Evolutionary conservation across 1,140 invertebrate species (phyloP).

Genomic region (Hydropsyche tenuis): DNA sequence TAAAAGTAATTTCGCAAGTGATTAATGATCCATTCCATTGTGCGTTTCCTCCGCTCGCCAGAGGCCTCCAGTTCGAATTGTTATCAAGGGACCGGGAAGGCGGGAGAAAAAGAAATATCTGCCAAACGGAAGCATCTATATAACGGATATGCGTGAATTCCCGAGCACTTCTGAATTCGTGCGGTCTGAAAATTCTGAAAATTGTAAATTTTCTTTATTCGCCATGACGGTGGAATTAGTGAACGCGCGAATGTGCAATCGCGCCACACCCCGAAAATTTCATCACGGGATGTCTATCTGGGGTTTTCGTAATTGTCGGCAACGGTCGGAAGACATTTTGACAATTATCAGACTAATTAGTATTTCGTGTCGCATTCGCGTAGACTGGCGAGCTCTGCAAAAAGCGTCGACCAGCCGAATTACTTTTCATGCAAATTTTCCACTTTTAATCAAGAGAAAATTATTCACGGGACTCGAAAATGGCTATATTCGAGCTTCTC

Average conservation of each 20-base stretch:
- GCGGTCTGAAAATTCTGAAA: too few species aligned
- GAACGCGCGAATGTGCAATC: not conserved
- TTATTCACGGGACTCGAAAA: too few species aligned
- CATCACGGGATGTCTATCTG: not conserved
- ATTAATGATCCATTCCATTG: slow-evolving; percentile 22
- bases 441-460: not conserved
- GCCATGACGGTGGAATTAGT: too few species aligned
- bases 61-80: slow-evolving; percentile 4
- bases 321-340: not conserved
- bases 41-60: slow-evolving; percentile 1
- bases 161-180: too few species aligned
- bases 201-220: too few species aligned
- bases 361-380: slow-evolving; percentile 10
- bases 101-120: too few species aligned
- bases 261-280: not conserved
- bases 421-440: not conserved
- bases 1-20: slow-evolving; percentile 2
- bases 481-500: too few species aligned
- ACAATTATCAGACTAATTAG: slow-evolving; percentile 20
- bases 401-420: too few species aligned
- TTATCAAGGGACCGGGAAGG: not conserved
- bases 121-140: too few species aligned
- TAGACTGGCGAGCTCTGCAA: too few species aligned
- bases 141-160: too few species aligned
- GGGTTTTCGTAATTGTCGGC: not conserved